Conservation (phyloP, 2,888 invertebrate genomes). For the Hemicrepidius hirtus region DNA sequence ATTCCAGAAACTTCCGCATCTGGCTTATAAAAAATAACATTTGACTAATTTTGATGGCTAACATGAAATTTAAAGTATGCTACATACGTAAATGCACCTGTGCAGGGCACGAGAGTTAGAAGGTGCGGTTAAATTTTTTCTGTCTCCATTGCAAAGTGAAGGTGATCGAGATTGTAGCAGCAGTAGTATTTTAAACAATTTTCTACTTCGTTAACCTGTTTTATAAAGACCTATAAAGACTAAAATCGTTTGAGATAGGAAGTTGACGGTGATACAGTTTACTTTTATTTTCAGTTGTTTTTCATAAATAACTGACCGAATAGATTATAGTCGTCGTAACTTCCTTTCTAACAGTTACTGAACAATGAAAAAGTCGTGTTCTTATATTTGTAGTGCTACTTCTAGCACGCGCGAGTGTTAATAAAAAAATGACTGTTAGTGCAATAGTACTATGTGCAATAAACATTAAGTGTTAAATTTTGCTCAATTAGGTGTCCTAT, state of each 20-base stretch:
- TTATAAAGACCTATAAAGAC: constrained; percentile 37
- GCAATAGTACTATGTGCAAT: neutral
- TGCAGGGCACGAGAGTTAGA: constrained; percentile 41
- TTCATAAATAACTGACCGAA: constrained; percentile 46
- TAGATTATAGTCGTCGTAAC: constrained; percentile 29
- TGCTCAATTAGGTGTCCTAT: too few species aligned
- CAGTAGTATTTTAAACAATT: constrained; percentile 48
- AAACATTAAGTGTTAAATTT: too few species aligned
- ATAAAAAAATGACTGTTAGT: neutral
- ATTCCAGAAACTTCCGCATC: constrained; percentile 3
- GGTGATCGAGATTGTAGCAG: constrained; percentile 61
- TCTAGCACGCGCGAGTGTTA: constrained; percentile 8
- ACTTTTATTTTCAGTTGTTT: constrained; percentile 50
- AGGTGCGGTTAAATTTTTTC: constrained; percentile 48
- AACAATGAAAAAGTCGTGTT: constrained; percentile 35
- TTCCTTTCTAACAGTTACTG: constrained; percentile 47
- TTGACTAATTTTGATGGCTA: neutral
- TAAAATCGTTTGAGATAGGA: constrained; percentile 47
- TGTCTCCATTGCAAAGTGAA: constrained; percentile 58
- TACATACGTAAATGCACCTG: constrained; percentile 32
- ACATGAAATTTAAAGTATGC: constrained; percentile 4
- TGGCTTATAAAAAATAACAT: neutral
- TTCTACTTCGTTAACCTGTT: constrained; percentile 47
- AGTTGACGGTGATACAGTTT: constrained; percentile 42
- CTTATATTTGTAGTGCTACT: constrained; percentile 13